A percentile compares a stretch with the other conserved stretches of the same genome.
Evolutionary conservation across 1,140 invertebrate genomes (phyloP).

Genomic region (Copidosoma floridanum): DNA sequence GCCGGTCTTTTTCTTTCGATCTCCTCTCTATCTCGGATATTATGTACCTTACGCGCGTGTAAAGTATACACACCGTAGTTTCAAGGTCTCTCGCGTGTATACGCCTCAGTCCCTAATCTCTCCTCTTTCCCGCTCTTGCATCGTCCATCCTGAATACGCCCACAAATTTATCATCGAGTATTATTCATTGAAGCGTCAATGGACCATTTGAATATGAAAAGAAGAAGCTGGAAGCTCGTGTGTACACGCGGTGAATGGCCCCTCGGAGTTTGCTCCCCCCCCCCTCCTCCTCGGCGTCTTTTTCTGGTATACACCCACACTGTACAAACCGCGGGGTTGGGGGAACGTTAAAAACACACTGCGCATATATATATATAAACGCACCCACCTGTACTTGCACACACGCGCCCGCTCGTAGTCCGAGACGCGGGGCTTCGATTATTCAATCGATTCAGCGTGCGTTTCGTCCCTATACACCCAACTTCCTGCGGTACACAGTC

Average conservation of each 20-base stretch:
- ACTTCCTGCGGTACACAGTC: slow-evolving; percentile 55
- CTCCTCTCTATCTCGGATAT: slow-evolving; percentile 1
- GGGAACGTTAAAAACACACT: not conserved
- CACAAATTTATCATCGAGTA: slow-evolving; percentile 58
- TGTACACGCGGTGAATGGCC: too few species aligned
- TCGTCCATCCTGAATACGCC: slow-evolving; percentile 45
- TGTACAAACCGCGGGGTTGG: too few species aligned
- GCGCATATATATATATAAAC: not conserved
- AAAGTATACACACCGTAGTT: not conserved
- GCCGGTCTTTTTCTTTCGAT: slow-evolving; percentile 11
- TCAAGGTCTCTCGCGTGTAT: not conserved
- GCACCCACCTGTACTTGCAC: not conserved
- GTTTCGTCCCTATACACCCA: slow-evolving; percentile 55
- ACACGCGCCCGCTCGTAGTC: slow-evolving; percentile 2
- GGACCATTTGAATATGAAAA: slow-evolving; percentile 58
- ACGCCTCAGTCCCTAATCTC: slow-evolving; percentile 12
- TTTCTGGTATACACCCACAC: not conserved
- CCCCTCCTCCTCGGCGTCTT: not conserved
- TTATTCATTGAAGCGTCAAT: slow-evolving; percentile 59
- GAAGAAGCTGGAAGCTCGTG: slow-evolving; percentile 41
- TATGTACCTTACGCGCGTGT: not conserved
- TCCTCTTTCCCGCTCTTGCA: not conserved
- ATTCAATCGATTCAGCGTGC: slow-evolving; percentile 55
- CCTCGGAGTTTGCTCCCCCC: too few species aligned
- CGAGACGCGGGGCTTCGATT: slow-evolving; percentile 54